phyloP scores from a whole-genome alignment of 30 jellyfish, hydroid and myxozoan species.

The Rhopilema esculentum region DNA sequence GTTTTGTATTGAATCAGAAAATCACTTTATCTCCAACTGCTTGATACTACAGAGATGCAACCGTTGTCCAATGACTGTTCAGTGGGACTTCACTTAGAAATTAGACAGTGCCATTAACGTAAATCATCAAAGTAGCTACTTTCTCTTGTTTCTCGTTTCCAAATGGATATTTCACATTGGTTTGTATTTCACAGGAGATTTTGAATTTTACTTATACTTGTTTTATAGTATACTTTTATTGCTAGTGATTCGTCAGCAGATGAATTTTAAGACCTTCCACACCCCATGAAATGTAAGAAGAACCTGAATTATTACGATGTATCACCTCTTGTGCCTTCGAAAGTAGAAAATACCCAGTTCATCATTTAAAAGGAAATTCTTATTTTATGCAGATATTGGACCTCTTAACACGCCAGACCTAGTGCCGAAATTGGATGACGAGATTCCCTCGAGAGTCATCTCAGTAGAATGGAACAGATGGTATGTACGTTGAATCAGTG shows the following conservation, averaged over 20 bases:
- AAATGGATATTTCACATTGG: not conserved
- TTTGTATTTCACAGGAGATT: not conserved
- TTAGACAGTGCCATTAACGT: not conserved
- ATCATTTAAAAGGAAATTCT: not conserved
- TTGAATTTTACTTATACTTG: too few relatives aligned
- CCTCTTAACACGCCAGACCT: constrained; percentile 53
- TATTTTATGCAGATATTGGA: constrained; percentile 31
- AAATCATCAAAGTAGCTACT: not conserved
- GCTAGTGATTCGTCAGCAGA: too few relatives aligned
- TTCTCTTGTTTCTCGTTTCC: not conserved
- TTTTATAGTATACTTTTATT: too few relatives aligned
- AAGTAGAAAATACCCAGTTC: too few relatives aligned
- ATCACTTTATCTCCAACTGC: too few relatives aligned
- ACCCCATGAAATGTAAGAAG: too few relatives aligned
- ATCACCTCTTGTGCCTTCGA: too few relatives aligned
- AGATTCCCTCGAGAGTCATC: not conserved
- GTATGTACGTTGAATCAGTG: not conserved
- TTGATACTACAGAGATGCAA: not conserved
- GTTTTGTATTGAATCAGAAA: not conserved
- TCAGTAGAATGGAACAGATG: constrained; percentile 38
- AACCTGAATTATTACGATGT: too few relatives aligned
- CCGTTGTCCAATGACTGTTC: too few relatives aligned
- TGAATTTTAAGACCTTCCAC: too few relatives aligned
- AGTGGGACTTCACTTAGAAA: too few relatives aligned
- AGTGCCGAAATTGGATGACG: constrained; percentile 27